Evolutionary conservation across 2,888 invertebrate genomes (phyloP).

Genomic region (Drosophila sordidula): DNA sequence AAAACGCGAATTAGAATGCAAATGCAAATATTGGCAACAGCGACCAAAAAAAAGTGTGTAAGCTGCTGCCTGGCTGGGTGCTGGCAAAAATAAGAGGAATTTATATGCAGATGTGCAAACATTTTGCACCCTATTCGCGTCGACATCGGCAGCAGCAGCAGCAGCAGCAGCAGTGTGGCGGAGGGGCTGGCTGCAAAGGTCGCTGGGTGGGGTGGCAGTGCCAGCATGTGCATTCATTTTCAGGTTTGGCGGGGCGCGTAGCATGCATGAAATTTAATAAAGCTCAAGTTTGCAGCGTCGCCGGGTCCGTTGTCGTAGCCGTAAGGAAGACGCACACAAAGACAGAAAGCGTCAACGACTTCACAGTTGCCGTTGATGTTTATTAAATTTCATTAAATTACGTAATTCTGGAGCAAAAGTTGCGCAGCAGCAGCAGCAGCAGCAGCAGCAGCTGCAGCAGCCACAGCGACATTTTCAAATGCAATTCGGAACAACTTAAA

Average conservation of each 20-base stretch:
- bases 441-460: slow-evolving; percentile 35
- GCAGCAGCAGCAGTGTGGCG: slow-evolving; percentile 7
- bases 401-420: slow-evolving; percentile 72
- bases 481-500: slow-evolving; percentile 82
- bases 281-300: slow-evolving; percentile 61
- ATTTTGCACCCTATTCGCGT: slow-evolving; percentile 78
- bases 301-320: slow-evolving; percentile 4
- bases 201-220: slow-evolving; percentile 1
- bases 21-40: slow-evolving; percentile 82
- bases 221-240: slow-evolving; percentile 72
- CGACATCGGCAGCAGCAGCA: slow-evolving; percentile 33
- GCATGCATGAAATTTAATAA: slow-evolving; percentile 80
- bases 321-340: slow-evolving; percentile 28
- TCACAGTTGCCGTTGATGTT: slow-evolving; percentile 75
- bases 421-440: slow-evolving; percentile 39
- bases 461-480: slow-evolving; percentile 71
- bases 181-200: slow-evolving; percentile 1
- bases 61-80: slow-evolving; percentile 69
- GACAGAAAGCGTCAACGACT: slow-evolving; percentile 27
- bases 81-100: slow-evolving; percentile 77
- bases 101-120: slow-evolving; percentile 82
- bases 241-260: slow-evolving; percentile 64
- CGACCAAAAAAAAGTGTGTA: slow-evolving; percentile 67
- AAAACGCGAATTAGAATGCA: slow-evolving; percentile 76
- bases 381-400: slow-evolving; percentile 80